Base-by-base conservation (phyloP, 2,888 invertebrate genomes). In the Zaprionus bogoriensis region DNA sequence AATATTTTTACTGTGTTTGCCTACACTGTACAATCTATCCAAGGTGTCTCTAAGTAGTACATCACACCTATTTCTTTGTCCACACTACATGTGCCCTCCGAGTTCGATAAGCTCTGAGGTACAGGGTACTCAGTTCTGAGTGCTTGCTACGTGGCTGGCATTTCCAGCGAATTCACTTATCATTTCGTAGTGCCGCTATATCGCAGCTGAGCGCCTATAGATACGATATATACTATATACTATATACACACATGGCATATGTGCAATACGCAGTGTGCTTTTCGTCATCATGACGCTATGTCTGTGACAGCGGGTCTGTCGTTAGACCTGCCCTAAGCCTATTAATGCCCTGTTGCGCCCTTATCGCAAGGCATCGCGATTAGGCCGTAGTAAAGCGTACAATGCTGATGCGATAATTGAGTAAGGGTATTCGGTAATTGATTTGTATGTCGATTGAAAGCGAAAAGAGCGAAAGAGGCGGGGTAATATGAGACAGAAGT, bases 321-420 rank as follows among this genome's bases (percentile, higher is more conserved):
- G n/a, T 51, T 36, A 44, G 39, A 45, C 50, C 73, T 72, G 69
- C 60, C 74, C 72, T 68, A 69, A 57, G 53, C 46, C 57, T 60
- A 74, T 68, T 44, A 65, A 32, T 45, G 38, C 10, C 23, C 17
- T 42, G 51, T 67, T 63, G 52, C 27, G 57, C 12, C 38, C 44
- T 65, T 60, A 58, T 55, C 59, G 32, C 10, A 20, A 9, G 23
- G 2, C 41, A 51, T 32, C 12, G 28, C 23, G 30, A 25, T 57
- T 38, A 12, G 30, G 3, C 7, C 6, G 2, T 28, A 41, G 20
- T 41, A 27, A 44, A 36, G 30, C 27, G 14, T 1, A 14, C 22
- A 36, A 14, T 27, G 7, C 9, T 27, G 2, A 23, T 27, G 28
- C 12, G 48, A 55, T 41, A 28, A 41, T 23, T 17, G 7, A 36